Evolutionary conservation across 2,797 vertebrate species (phyloP), one percentile per base, ranked within the genome.

Genomic region (Muscicapa comitata): DNA sequence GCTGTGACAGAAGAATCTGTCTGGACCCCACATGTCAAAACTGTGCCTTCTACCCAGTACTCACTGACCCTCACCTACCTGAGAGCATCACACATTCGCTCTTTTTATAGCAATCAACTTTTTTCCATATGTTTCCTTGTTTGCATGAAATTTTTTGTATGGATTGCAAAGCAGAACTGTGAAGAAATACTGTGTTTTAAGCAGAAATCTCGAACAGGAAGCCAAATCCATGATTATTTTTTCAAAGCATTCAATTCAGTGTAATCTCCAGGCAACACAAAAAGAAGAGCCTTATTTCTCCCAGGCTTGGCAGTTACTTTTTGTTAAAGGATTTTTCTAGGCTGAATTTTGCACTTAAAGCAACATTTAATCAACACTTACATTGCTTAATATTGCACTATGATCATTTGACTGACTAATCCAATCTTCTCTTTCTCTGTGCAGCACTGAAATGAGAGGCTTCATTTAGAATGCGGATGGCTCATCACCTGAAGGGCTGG

Each of bases 281-380:
- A 74, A 74, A 73, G 42, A 79, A 71, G 8, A 75, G 38, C 31
- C 9, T 86, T 68, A 40, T 81, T 90, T 86, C 62, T 92, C 70
- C 50, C 48, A 26, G 50, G 29, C 24, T 75, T 7, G 11, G 62
- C 65, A 31, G 51, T 29, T 81, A 65, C 29, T 51, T 88, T 84
- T 83, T 80, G 40, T 79, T 72, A 75, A 88, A 78, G 13, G 23
- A 67, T 86, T 88, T 86, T 50, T 84, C 71, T 33, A 19, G 53
- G 31, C 21, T 87, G 63, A 81, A 91, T 91, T 95, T 90, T 85
- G 67, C 31, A 43, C 75, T 88, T 70, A 43, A 43, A 93, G 29
- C 16, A 85, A 82, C 53, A 42, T 55, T 62, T 86, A 76, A 76
- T 86, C 78, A 93, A 88, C 59, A 42, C 50, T 83, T 89, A 42